Evolutionary conservation across 2,888 invertebrate species (phyloP), one percentile per base, ranked within the genome.

Genomic region (Ectemnius lituratus): DNA sequence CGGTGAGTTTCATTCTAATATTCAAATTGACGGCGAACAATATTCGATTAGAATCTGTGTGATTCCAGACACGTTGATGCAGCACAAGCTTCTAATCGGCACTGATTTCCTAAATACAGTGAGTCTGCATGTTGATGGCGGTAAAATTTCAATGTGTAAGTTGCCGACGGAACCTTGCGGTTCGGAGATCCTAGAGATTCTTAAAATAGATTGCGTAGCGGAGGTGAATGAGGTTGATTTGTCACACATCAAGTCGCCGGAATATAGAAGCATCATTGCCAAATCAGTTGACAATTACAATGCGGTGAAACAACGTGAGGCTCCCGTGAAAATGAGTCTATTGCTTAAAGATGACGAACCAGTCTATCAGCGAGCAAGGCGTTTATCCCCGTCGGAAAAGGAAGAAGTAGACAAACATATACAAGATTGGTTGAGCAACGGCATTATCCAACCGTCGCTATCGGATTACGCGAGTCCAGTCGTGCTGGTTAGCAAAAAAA

Each of bases 81-180:
- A 49, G 16, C 56, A 71, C 6, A 18, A 23, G 3, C n/a, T 66
- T 6, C 2, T 71, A 6, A 61, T 73, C 11, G 73, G 68, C 8
- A 52, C 56, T 4, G 66, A 73, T 5, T 64, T 73, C 18, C 23
- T 65, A 8, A 16, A 58, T 5, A 18, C 28, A n/a, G 66, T 68
- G 4, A 49, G 65, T 13, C 14, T 69, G 1, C 18, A 56, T 14
- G 13, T 62, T 6, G 47, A 37, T 16, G 27, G 23, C 1, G 62
- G 62, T 0, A 20, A 49, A 11, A 67, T 71, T 27, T 18, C 45
- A 0, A 59, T 66, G 14, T 2, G 23, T 14, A 62, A 23, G 18
- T n/a, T 59, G 20, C 11, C 2, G 0, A 4, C 18, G 13, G 5
- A 5, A 1, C 2, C 0, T 0, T 1, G 18, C 6, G 49, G 8